These are phyloP conservation scores for Phoenicopterus ruber DNA, from an alignment of 2,113 vertebrate species.

Conservation along the genomic window DNA sequence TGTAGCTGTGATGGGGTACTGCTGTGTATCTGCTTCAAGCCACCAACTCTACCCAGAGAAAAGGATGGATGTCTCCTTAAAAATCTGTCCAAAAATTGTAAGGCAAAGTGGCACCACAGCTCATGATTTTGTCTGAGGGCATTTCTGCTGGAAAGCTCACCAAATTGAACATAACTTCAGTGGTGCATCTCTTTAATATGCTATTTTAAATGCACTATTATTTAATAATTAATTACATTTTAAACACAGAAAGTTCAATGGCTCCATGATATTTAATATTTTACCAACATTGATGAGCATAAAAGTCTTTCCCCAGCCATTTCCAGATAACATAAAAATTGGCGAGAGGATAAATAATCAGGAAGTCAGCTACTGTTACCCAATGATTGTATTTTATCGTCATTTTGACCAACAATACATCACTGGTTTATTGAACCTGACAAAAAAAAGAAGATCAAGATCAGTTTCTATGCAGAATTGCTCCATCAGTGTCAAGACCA, in stretches of 20 bases:
- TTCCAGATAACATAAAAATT: background rate
- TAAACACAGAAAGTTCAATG: background rate
- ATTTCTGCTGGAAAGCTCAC: background rate
- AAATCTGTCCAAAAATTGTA: background rate
- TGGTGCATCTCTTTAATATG: background rate
- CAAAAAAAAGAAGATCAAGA: background rate
- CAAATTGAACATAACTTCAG: background rate
- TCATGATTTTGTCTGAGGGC: background rate
- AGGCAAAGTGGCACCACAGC: accelerated
- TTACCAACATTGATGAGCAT: background rate
- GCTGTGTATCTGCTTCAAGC: background rate
- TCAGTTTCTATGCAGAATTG: background rate
- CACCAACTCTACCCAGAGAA: background rate
- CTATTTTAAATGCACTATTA: background rate
- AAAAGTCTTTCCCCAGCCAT: background rate
- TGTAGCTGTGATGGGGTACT: background rate
- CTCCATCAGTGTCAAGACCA: conserved; percentile 10
- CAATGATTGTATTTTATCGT: background rate
- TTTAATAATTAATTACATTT: background rate
- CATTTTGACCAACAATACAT: background rate
- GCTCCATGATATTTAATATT: background rate
- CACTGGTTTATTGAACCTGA: background rate
- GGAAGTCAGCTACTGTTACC: background rate
- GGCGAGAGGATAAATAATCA: background rate
- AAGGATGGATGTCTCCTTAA: background rate